phyloP scores from a whole-genome alignment of 2,888 invertebrate species.

The Amiota mariae region DNA sequence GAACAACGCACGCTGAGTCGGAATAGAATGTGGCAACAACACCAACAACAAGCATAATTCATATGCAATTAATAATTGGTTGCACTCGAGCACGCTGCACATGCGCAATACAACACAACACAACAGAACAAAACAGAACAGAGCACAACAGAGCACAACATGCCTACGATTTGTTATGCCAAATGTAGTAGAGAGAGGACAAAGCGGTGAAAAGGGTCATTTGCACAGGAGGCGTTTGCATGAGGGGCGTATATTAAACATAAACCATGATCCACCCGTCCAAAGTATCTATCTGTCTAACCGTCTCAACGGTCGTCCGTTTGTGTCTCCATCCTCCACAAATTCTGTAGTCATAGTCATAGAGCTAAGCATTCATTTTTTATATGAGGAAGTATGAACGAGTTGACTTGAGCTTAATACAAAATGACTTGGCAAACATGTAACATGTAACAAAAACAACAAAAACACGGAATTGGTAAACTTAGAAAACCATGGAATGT shows the following conservation, averaged over 20 bases:
- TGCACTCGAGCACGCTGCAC: slow-evolving; percentile 58
- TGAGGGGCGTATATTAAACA: slow-evolving; percentile 26
- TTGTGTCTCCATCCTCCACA: neutral
- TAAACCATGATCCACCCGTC: slow-evolving; percentile 7
- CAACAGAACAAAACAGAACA: neutral
- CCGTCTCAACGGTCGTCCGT: neutral
- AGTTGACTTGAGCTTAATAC: neutral
- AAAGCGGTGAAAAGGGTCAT: neutral
- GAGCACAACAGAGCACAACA: neutral
- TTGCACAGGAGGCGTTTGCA: slow-evolving; percentile 28
- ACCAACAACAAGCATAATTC: slow-evolving; percentile 55
- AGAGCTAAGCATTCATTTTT: slow-evolving; percentile 9
- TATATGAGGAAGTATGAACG: slow-evolving; percentile 14
- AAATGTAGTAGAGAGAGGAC: neutral
- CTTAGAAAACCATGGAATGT: neutral
- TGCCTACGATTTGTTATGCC: slow-evolving; percentile 28
- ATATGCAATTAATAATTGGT: slow-evolving; percentile 69
- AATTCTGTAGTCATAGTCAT: neutral
- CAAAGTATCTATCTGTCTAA: neutral
- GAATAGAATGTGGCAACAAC: slow-evolving; percentile 39
- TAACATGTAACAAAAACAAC: neutral
- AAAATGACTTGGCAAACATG: slow-evolving; percentile 3
- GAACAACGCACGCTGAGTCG: slow-evolving; percentile 52
- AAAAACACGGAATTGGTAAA: neutral
- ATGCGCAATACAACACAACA: slow-evolving; percentile 31